Base-by-base conservation (phyloP, 2,888 invertebrate genomes). In the Andricus quercusramuli region DNA sequence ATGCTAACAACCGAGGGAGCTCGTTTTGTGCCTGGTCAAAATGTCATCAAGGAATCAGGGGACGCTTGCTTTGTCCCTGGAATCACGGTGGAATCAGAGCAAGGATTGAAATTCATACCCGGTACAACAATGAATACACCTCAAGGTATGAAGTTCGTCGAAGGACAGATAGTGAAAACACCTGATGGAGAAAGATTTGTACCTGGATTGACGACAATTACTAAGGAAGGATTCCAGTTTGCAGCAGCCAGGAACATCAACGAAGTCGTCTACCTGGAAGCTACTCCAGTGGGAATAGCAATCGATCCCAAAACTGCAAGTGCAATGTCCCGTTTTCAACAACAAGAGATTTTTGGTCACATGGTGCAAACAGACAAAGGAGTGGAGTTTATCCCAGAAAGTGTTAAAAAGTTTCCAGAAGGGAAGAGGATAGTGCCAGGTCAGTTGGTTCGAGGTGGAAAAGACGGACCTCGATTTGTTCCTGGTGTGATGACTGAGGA, bases 401-500 rank as follows among this genome's bases (percentile, higher is more conserved):
- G 93, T 56, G 92, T 91, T 82, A 90, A 91, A 51, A 90, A 87
- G 62, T 86, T 90, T 17, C 93, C 94, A 37, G 94, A 94, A 80
- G 95, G 95, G 0, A 95, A 95, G 90, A 91, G 92, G 76, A 94
- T 95, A 29, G 94, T 95, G 0, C 95, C 95, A 0, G 96, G 96
- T 79, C 94, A 95, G 88, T 91, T 96, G 74, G 94, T 95, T 0
- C 94, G 95, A 86, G 95, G 94, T 85, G 95, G 94, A 82, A 93
- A 93, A 66, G 95, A 94, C 82, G 94, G 95, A 83, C 94, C 95
- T 25, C 93, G 95, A 81, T 96, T 96, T 91, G 95, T 96, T 17
- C 96, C 96, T 0, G 96, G 96, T 78, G 95, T 95, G 88, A 95
- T 95, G 94, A 94, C 95, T 0, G 95, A 95, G 87, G 95, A 95